phyloP scores from a whole-genome alignment of 2,797 vertebrate species.

The Eulemur coronatus region DNA sequence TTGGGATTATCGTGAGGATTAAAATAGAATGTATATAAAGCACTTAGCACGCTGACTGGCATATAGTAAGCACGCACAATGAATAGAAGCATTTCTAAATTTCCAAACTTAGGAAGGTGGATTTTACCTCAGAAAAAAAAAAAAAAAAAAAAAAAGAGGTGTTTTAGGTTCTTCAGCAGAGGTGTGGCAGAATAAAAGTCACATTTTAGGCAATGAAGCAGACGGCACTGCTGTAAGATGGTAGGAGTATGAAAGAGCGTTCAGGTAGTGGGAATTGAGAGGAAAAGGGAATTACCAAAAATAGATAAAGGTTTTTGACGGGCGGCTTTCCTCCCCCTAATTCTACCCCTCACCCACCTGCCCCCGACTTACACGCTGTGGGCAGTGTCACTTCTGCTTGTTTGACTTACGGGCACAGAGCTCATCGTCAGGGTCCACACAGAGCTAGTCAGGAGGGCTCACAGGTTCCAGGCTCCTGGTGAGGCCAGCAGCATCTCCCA shows the following conservation, averaged over 20 bases:
- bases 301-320: background rate
- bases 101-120: conserved; percentile 1
- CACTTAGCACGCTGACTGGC: background rate
- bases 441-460: background rate
- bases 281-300: background rate
- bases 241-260: background rate
- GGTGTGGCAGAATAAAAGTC: background rate
- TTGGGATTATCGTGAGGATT: background rate
- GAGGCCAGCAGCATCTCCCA: background rate
- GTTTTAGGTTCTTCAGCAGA: background rate
- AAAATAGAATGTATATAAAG: background rate
- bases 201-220: background rate
- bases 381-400: background rate
- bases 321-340: background rate
- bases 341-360: background rate
- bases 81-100: background rate
- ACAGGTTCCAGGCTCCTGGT: background rate
- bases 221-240: background rate
- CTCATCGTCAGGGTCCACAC: background rate
- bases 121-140: background rate
- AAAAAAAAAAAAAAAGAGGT: background rate
- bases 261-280: background rate
- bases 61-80: background rate
- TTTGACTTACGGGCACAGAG: background rate
- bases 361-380: background rate